Percentiles rank a stretch among this genome's conserved stretches.
Conservation (phyloP, 2,888 invertebrate species). For the Tetranychus piercei region DNA sequence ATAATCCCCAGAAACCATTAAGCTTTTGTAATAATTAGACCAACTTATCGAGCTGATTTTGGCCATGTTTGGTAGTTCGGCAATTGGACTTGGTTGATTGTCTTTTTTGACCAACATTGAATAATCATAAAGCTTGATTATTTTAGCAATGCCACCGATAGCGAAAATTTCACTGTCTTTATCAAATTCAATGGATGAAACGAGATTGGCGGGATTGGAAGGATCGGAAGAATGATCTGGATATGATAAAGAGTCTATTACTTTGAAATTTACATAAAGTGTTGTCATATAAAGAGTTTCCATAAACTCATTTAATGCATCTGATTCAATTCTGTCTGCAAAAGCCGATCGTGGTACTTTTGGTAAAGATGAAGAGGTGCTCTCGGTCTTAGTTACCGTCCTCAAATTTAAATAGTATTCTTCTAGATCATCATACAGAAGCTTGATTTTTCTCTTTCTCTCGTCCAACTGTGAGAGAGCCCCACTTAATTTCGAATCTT, state of each 20-base stretch:
- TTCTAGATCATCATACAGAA: no score
- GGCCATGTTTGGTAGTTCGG: conserved; percentile 73
- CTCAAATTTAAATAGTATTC: conserved; percentile 41
- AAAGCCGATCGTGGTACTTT: conserved; percentile 54
- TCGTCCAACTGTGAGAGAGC: no score
- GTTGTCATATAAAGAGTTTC: conserved; percentile 71
- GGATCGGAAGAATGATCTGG: conserved; percentile 67
- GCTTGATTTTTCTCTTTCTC: no score
- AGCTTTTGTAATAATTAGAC: conserved; percentile 73
- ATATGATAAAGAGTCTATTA: conserved; percentile 71
- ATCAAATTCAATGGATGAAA: conserved; percentile 70
- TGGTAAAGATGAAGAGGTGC: conserved; percentile 46
- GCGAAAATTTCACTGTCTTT: conserved; percentile 88
- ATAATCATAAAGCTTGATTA: conserved; percentile 74
- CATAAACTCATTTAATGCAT: conserved; percentile 44
- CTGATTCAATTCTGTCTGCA: conserved; percentile 8
- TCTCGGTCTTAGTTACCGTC: conserved; percentile 30
- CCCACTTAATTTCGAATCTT: no score
- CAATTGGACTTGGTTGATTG: conserved; percentile 70
- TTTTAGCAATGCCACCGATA: conserved; percentile 81
- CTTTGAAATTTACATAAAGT: conserved; percentile 52
- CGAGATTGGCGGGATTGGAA: conserved; percentile 47
- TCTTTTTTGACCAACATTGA: conserved; percentile 60
- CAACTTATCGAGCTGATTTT: conserved; percentile 83
- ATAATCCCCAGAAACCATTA: conserved; percentile 77